Evolutionary conservation across 2,113 vertebrate genomes (phyloP).

Genomic region (Hypocryptadius cinnamomeus): DNA sequence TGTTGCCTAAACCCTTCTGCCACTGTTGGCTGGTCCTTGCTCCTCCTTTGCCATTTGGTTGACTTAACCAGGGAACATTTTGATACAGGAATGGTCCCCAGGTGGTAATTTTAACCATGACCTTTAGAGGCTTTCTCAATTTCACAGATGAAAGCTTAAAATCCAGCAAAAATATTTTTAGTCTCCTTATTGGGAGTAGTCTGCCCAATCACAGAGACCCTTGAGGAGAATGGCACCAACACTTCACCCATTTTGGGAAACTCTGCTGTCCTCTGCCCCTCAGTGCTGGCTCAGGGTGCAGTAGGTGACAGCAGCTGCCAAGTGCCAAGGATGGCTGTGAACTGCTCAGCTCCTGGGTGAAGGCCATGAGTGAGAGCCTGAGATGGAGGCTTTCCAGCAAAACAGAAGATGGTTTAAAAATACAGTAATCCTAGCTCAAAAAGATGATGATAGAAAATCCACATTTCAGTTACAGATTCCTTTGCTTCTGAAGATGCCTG

Average conservation of each 20-base stretch:
- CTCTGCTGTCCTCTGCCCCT: not conserved
- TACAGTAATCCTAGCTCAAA: not conserved
- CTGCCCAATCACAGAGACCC: fast-evolving
- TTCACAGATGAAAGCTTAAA: not conserved
- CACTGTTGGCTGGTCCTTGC: not conserved
- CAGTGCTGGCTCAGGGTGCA: not conserved
- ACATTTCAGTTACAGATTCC: not conserved
- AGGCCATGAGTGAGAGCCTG: not conserved
- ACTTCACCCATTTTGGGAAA: not conserved
- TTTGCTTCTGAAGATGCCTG: not conserved
- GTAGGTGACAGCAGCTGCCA: not conserved
- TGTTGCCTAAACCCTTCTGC: not conserved
- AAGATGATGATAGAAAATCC: not conserved
- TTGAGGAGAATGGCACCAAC: not conserved
- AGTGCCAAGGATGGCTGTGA: not conserved
- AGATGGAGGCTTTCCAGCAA: not conserved
- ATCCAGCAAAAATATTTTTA: not conserved
- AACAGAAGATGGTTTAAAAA: not conserved
- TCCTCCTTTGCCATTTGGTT: not conserved
- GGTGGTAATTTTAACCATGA: not conserved
- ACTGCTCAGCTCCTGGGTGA: not conserved
- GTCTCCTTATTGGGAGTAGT: not conserved
- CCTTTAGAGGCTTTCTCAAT: not conserved
- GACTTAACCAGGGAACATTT: not conserved
- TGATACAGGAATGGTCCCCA: not conserved